phyloP scores from a whole-genome alignment of 2,113 vertebrate species.

The Myrmophylax atrothorax region DNA sequence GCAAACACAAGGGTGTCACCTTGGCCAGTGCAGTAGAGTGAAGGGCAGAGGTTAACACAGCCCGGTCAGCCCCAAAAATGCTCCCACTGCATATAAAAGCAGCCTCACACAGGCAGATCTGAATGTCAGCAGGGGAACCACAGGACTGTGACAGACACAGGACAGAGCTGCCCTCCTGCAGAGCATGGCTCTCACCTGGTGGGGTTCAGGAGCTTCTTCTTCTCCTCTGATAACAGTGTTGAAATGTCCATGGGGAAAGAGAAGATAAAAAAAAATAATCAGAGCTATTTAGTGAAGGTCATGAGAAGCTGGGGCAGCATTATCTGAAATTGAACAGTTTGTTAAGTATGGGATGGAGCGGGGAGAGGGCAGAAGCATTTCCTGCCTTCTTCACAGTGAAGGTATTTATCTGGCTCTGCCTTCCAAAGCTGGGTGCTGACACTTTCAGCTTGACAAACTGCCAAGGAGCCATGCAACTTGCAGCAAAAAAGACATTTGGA shows the following conservation, averaged over 20 bases:
- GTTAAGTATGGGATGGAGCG: not conserved
- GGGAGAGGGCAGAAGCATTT: not conserved
- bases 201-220: slow-evolving; percentile 47
- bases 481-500: not conserved
- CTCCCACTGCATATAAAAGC: not conserved
- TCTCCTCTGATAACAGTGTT: not conserved
- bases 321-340: not conserved
- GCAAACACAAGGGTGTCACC: not conserved
- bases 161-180: not conserved
- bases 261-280: not conserved
- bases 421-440: not conserved
- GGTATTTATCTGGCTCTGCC: not conserved
- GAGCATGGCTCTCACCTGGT: not conserved
- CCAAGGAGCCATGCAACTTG: not conserved
- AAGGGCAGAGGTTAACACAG: not conserved
- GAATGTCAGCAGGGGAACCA: accelerated
- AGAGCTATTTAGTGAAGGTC: not conserved
- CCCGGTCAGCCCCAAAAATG: not conserved
- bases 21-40: not conserved
- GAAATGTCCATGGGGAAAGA: not conserved
- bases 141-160: not conserved
- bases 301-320: not conserved
- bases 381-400: not conserved
- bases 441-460: not conserved
- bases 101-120: not conserved